These are phyloP conservation scores for Micoletzkya japonica DNA, from an alignment of 2,888 invertebrate genomes.

Conservation along the genomic window DNA sequence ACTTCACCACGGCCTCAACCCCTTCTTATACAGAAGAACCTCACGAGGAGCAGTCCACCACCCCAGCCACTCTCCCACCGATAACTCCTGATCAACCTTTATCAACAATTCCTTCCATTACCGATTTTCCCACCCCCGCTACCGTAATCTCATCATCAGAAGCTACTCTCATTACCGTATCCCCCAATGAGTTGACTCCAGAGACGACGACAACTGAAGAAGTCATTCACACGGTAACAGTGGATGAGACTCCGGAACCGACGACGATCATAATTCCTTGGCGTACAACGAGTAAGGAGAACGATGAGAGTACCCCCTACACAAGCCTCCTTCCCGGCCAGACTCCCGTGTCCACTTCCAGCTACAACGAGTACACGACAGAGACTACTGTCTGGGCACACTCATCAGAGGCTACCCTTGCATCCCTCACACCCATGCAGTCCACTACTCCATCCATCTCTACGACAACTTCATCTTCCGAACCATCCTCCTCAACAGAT, in stretches of 20 bases:
- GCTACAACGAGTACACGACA: slow-evolving; percentile 15
- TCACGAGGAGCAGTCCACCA: background rate
- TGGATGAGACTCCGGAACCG: background rate
- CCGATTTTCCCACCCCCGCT: background rate
- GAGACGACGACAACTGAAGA: background rate
- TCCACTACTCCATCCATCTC: background rate
- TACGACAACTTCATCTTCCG: background rate
- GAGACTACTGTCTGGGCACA: background rate
- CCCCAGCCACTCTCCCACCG: background rate
- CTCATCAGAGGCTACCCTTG: background rate
- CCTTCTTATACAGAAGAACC: background rate
- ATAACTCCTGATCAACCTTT: background rate
- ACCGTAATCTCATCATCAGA: background rate
- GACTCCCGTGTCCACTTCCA: background rate
- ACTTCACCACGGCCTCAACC: too few species aligned
- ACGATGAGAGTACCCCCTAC: too few species aligned
- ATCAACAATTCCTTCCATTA: background rate
- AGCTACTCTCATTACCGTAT: too few species aligned
- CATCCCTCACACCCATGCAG: background rate
- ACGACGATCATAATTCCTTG: slow-evolving; percentile 11
- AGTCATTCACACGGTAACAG: background rate
- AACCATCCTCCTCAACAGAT: background rate
- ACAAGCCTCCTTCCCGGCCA: background rate
- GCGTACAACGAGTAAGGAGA: background rate
- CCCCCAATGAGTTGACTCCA: too few species aligned